Evolutionary conservation across 64 coral and sea anemone species (phyloP).

Genomic region (Catalaphyllia jardinei): DNA sequence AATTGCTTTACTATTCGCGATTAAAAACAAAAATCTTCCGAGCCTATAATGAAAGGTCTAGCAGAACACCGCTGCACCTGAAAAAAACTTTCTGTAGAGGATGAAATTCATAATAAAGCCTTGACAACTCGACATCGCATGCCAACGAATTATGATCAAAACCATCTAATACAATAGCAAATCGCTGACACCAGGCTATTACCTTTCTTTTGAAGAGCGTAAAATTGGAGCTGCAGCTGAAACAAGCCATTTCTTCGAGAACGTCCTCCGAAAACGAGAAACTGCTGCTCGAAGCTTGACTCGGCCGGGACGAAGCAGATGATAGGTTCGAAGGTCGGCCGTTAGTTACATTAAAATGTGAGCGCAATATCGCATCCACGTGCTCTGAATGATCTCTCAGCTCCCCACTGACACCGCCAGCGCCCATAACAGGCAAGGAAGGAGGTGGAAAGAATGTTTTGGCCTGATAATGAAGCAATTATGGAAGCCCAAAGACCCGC

Average conservation of each 20-base stretch:
- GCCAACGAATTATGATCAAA: not conserved
- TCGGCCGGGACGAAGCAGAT: not conserved
- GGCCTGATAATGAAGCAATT: conserved; percentile 31
- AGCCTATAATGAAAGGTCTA: not conserved
- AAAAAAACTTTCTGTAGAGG: not conserved
- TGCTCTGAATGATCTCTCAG: conserved; percentile 74
- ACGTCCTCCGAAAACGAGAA: conserved; percentile 1
- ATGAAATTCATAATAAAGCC: not conserved
- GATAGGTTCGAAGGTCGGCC: not conserved
- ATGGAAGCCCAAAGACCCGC: not conserved
- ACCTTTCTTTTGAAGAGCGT: conserved; percentile 78
- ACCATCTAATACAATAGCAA: not conserved
- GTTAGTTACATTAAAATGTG: conserved; percentile 56
- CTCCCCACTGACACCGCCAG: conserved; percentile 91
- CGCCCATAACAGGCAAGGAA: conserved; percentile 71
- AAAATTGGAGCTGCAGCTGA: conserved; percentile 73
- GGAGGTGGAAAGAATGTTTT: not conserved
- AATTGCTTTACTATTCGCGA: not conserved
- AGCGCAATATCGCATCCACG: conserved; percentile 70
- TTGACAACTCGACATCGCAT: not conserved
- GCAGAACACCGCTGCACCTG: not conserved
- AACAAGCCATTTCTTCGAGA: conserved; percentile 74
- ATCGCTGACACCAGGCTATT: not conserved
- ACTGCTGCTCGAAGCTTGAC: conserved; percentile 3
- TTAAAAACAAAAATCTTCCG: not conserved